Percentiles rank a stretch among this genome's conserved stretches.
phyloP scores from a whole-genome alignment of 2,113 vertebrate species.

The Xenopus laevis region DNA sequence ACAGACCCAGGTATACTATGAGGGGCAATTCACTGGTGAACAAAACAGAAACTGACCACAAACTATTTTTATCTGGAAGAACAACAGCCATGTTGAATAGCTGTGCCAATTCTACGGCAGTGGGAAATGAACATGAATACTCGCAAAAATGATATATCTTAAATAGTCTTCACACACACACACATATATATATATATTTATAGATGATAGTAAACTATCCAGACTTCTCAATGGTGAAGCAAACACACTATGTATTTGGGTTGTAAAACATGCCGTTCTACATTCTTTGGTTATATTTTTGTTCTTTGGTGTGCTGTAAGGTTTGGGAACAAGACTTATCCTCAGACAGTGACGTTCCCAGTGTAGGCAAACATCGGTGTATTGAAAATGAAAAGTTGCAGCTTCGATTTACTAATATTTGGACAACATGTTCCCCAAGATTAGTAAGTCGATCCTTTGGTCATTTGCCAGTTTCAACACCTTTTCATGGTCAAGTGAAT shows the following conservation, averaged over 20 bases:
- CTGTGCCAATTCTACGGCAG: neutral
- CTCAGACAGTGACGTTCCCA: no score
- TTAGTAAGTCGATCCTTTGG: neutral
- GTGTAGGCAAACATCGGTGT: neutral
- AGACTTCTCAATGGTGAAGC: slow-evolving; percentile 48
- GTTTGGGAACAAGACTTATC: neutral
- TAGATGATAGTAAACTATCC: slow-evolving; percentile 45
- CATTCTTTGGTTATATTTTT: slow-evolving; percentile 71
- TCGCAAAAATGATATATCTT: neutral
- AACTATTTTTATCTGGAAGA: slow-evolving; percentile 27
- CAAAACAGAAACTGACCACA: slow-evolving; percentile 64
- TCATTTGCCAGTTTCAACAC: neutral
- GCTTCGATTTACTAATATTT: neutral
- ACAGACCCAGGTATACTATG: slow-evolving; percentile 57
- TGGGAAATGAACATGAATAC: neutral
- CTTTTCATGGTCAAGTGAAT: neutral
- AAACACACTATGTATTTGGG: slow-evolving; percentile 54
- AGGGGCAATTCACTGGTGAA: slow-evolving; percentile 80
- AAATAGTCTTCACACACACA: no score
- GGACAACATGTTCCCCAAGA: neutral
- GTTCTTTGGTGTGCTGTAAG: slow-evolving; percentile 75
- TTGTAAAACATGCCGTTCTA: slow-evolving; percentile 59
- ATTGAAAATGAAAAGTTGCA: neutral
- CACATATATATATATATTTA: neutral
- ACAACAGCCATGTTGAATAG: neutral